Evolutionary conservation across 2,797 vertebrate genomes (phyloP).

Genomic region (Scolopax rusticola): DNA sequence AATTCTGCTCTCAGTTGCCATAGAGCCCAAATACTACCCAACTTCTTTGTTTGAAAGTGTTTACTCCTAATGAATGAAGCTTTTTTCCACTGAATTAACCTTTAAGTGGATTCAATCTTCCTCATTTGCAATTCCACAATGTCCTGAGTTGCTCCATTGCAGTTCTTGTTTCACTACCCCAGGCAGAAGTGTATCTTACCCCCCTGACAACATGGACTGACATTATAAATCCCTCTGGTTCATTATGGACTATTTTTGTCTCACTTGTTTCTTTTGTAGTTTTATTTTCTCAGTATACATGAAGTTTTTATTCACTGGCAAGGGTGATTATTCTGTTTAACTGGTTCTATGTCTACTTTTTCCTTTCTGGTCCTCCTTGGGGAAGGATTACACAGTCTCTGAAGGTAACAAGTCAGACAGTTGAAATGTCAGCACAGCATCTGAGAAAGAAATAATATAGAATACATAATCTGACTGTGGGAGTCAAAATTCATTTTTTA

Average conservation of each 20-base stretch:
- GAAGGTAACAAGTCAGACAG: background rate
- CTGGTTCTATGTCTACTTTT: background rate
- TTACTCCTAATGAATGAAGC: background rate
- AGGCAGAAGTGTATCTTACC: background rate
- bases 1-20: background rate
- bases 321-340: conserved; percentile 18
- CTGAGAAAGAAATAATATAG: conserved; percentile 18
- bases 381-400: background rate
- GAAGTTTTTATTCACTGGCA: background rate
- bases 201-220: background rate
- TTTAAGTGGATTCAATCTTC: background rate
- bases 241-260: background rate
- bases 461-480: background rate
- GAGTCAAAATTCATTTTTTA: background rate
- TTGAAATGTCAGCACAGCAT: conserved; percentile 10
- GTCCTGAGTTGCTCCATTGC: background rate
- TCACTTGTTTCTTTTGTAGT: background rate
- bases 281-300: background rate
- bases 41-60: background rate
- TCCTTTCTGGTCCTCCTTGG: background rate
- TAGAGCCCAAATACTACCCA: background rate
- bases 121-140: background rate
- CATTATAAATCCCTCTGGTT: background rate
- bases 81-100: background rate
- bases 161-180: background rate